These are phyloP conservation scores for Brotula barbata DNA, from an alignment of 2,797 vertebrate genomes.

Conservation along the genomic window DNA sequence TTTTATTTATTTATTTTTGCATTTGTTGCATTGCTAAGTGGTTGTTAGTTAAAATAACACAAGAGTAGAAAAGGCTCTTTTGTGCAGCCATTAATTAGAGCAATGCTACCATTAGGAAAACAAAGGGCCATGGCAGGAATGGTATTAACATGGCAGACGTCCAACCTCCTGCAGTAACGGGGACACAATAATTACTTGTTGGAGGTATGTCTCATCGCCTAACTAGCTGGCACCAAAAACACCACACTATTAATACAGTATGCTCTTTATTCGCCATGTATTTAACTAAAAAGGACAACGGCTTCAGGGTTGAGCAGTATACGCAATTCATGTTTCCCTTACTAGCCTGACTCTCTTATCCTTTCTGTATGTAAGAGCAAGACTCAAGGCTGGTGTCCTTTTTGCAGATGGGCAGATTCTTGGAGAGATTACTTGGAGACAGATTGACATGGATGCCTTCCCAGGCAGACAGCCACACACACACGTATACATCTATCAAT, in stretches of 20 bases:
- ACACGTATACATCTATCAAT: slow-evolving; percentile 16
- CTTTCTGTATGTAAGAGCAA: background rate
- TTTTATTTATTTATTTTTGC: slow-evolving; percentile 28
- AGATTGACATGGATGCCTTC: slow-evolving; percentile 12
- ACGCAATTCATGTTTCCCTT: slow-evolving; percentile 1
- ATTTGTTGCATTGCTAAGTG: slow-evolving; percentile 38
- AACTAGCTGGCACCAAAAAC: slow-evolving; percentile 45
- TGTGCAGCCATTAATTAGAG: slow-evolving; percentile 45
- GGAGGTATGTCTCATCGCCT: slow-evolving; percentile 54
- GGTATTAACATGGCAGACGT: slow-evolving; percentile 55
- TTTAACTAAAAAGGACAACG: slow-evolving; percentile 35
- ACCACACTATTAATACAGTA: slow-evolving; percentile 40
- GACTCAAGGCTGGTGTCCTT: slow-evolving; percentile 4
- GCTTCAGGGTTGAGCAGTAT: slow-evolving; percentile 16
- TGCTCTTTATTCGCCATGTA: slow-evolving; percentile 25
- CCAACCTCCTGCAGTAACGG: slow-evolving; percentile 52
- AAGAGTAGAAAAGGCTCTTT: slow-evolving; percentile 14
- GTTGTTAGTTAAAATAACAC: slow-evolving; percentile 18
- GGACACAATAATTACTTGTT: slow-evolving; percentile 66
- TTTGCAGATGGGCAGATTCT: slow-evolving; percentile 26
- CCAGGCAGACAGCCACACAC: slow-evolving; percentile 1
- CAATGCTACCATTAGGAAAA: slow-evolving; percentile 55
- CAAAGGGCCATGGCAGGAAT: slow-evolving; percentile 47
- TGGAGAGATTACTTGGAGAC: slow-evolving; percentile 6
- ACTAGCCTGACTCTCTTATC: slow-evolving; percentile 18